Conservation (phyloP, 64 coral and sea anemone genomes). For the Montipora capricornis region DNA sequence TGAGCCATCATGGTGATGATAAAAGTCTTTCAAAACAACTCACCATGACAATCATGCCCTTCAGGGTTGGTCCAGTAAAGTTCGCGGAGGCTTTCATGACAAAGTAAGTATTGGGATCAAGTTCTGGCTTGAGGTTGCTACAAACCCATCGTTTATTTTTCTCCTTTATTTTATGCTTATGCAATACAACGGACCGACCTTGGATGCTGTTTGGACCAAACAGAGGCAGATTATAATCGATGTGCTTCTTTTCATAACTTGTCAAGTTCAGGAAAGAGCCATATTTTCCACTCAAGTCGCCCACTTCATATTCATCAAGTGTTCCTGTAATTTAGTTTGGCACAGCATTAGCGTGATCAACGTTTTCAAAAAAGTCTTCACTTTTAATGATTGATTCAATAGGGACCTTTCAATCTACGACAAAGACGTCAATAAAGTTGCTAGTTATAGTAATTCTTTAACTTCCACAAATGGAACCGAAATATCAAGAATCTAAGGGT, state of each 20-base stretch:
- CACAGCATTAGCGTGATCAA: too few species aligned
- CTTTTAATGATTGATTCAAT: too few species aligned
- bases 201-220: slow-evolving; percentile 88
- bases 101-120: neutral
- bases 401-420: too few species aligned
- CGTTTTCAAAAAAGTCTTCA: too few species aligned
- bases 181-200: slow-evolving; percentile 80
- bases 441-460: too few species aligned
- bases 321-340: slow-evolving; percentile 60
- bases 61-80: slow-evolving; percentile 54
- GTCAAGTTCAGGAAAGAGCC: slow-evolving; percentile 68
- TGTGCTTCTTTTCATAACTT: neutral
- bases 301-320: slow-evolving; percentile 87
- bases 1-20: neutral
- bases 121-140: slow-evolving; percentile 48
- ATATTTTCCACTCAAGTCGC: slow-evolving; percentile 85
- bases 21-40: neutral
- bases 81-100: slow-evolving; percentile 35
- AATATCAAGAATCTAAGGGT: too few species aligned
- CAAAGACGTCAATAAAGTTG: too few species aligned
- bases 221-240: slow-evolving; percentile 84
- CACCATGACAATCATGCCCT: slow-evolving; percentile 62
- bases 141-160: slow-evolving; percentile 82
- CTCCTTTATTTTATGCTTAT: slow-evolving; percentile 54
- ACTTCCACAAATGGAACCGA: too few species aligned